Evolutionary conservation across 2,113 vertebrate species (phyloP).

Genomic region (Phaethornis superciliosus): DNA sequence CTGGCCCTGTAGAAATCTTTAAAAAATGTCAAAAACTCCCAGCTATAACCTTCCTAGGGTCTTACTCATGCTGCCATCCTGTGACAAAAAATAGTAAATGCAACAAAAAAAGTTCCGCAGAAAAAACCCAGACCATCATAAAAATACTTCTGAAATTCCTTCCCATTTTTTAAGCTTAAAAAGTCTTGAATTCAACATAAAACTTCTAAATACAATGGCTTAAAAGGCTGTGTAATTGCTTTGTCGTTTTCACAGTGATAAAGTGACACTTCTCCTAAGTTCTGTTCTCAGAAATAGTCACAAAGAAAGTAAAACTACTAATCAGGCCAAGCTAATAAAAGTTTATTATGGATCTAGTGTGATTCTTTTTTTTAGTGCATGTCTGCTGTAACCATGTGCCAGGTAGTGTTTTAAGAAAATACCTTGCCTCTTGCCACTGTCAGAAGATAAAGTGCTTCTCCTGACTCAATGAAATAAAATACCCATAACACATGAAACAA

Average conservation of each 20-base stretch:
- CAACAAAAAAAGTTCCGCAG: conserved; percentile 50
- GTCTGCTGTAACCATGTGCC: not conserved
- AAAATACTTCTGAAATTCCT: not conserved
- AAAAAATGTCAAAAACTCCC: not conserved
- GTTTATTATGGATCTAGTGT: not conserved
- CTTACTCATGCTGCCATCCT: conserved; percentile 84
- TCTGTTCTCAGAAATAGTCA: not conserved
- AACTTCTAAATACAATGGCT: conserved; percentile 1
- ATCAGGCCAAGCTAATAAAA: conserved; percentile 49
- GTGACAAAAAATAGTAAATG: conserved; percentile 74
- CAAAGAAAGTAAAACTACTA: not conserved
- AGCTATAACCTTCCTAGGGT: not conserved
- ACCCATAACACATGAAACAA: not conserved
- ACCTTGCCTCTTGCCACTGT: not conserved
- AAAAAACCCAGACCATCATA: not conserved
- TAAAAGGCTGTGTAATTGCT: conserved; percentile 26
- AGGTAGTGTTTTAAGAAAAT: not conserved
- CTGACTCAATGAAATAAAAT: not conserved
- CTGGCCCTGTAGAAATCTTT: not conserved
- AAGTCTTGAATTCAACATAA: not conserved
- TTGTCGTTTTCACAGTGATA: not conserved
- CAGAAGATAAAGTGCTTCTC: not conserved
- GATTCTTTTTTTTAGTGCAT: not conserved
- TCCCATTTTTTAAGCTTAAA: not conserved
- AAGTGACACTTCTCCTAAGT: not conserved